phyloP scores from a whole-genome alignment of 2,113 vertebrate species.

The Marcusenius ussheri region DNA sequence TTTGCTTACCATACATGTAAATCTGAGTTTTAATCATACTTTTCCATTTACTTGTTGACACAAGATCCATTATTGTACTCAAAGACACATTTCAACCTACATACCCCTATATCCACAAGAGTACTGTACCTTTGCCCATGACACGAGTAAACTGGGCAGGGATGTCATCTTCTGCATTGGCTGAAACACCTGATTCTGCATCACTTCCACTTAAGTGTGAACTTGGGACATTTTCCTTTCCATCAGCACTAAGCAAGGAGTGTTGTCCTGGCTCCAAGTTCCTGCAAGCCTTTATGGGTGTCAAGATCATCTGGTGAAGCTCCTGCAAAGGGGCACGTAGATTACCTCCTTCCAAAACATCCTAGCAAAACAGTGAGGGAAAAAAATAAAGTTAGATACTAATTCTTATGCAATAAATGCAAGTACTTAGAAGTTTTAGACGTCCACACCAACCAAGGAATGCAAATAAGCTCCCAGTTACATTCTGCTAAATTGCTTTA shows the following conservation, averaged over 20 bases:
- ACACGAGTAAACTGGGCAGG: slow-evolving; percentile 93
- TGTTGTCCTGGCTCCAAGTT: slow-evolving; percentile 63
- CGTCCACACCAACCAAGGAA: neutral
- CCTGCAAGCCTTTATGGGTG: slow-evolving; percentile 82
- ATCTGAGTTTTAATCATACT: neutral
- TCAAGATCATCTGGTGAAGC: slow-evolving; percentile 96
- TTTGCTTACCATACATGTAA: neutral
- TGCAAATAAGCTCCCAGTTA: neutral
- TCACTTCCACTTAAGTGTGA: slow-evolving; percentile 78
- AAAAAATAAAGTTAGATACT: slow-evolving; percentile 4
- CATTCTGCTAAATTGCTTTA: neutral
- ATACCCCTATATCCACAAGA: neutral
- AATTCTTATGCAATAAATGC: neutral
- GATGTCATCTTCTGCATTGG: slow-evolving; percentile 81
- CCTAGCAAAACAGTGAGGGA: slow-evolving; percentile 52
- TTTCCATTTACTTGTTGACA: neutral
- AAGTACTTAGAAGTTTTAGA: neutral
- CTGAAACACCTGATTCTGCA: slow-evolving; percentile 64
- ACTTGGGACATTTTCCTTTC: slow-evolving; percentile 64
- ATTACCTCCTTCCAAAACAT: slow-evolving; percentile 89
- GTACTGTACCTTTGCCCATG: slow-evolving; percentile 88
- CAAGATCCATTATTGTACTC: neutral
- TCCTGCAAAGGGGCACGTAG: slow-evolving; percentile 86
- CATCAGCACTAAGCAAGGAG: slow-evolving; percentile 63
- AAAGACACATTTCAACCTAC: neutral